These are phyloP conservation scores for Microcebus murinus DNA, from an alignment of 2,113 vertebrate species.

Conservation along the genomic window DNA sequence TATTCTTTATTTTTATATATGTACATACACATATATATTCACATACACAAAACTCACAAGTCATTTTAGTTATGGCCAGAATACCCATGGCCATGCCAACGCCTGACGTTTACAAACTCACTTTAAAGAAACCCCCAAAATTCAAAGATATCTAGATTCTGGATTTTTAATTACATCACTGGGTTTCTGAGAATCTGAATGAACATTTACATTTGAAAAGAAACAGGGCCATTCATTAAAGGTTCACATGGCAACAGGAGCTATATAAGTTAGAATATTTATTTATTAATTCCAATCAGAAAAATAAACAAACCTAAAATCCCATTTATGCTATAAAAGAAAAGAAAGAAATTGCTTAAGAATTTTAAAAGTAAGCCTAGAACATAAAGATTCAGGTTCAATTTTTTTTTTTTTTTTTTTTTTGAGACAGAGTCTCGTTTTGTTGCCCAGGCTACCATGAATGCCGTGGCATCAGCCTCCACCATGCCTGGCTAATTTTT, in stretches of 20 bases:
- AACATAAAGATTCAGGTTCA: too few species aligned
- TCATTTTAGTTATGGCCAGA: background rate
- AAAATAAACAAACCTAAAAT: conserved; percentile 7
- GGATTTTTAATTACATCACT: background rate
- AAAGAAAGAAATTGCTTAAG: background rate
- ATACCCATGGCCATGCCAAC: background rate
- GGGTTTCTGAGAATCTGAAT: conserved; percentile 27
- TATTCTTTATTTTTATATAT: background rate
- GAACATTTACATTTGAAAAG: conserved; percentile 21
- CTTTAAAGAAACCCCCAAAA: background rate
- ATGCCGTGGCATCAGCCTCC: too few species aligned
- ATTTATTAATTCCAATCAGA: background rate
- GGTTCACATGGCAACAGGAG: conserved; percentile 2
- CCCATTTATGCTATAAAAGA: background rate
- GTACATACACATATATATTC: background rate
- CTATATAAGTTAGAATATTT: conserved; percentile 32
- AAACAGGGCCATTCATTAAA: conserved; percentile 7
- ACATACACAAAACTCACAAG: background rate
- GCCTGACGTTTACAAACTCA: background rate
- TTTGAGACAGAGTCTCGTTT: too few species aligned
- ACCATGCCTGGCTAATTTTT: too few species aligned
- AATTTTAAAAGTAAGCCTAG: background rate
- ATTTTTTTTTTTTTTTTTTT: background rate
- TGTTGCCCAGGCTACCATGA: too few species aligned
- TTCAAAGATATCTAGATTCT: background rate